phyloP scores from a whole-genome alignment of 1,140 invertebrate species.

The Apis cerana region DNA sequence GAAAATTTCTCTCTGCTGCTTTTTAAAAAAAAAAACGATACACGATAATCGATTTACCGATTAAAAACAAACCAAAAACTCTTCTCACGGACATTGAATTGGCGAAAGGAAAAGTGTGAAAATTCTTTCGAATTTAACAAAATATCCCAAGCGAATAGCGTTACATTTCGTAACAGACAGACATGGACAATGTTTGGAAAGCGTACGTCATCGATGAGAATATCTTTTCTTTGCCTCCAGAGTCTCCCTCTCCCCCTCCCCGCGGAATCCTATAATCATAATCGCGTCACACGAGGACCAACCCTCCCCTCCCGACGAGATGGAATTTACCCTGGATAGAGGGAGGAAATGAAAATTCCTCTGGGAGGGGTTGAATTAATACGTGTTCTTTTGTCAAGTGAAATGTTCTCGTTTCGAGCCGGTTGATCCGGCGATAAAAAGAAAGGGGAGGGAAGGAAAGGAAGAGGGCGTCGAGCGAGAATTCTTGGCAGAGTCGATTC shows the following conservation, averaged over 20 bases:
- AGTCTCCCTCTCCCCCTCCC: background rate
- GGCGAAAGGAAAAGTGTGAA: no score
- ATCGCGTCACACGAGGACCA: background rate
- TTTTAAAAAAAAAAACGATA: no score
- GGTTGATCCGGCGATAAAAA: background rate
- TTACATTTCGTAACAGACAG: no score
- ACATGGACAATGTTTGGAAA: no score
- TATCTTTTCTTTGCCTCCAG: rapidly evolving
- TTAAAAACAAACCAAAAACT: no score
- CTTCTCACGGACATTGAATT: no score
- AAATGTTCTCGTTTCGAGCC: background rate
- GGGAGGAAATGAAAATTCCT: constrained; percentile 32
- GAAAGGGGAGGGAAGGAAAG: background rate
- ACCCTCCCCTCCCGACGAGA: background rate
- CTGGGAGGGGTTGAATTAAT: constrained; percentile 5
- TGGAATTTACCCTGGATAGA: constrained; percentile 7
- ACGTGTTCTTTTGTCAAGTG: background rate
- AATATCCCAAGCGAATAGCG: no score
- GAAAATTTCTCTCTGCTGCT: no score
- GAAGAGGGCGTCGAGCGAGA: no score
- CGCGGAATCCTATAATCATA: constrained; percentile 9
- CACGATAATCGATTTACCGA: no score
- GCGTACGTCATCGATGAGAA: no score
- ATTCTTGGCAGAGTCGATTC: background rate
- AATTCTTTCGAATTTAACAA: no score